Percentiles rank a stretch among this genome's conserved stretches.
These are phyloP conservation scores for Hydroisotoma schaefferi DNA, from an alignment of 2,888 invertebrate genomes.

Conservation along the genomic window DNA sequence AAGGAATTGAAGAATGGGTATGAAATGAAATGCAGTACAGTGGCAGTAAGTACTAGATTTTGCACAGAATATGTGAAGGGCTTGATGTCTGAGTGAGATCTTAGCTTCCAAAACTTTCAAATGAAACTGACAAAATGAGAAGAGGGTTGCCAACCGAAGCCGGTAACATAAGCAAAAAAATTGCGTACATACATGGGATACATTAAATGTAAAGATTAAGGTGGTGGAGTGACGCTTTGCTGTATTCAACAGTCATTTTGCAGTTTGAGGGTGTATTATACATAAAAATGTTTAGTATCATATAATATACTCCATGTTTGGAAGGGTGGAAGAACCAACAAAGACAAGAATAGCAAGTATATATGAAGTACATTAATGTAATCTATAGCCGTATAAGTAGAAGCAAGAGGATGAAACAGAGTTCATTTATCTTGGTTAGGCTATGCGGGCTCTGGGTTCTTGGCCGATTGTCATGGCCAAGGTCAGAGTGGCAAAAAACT, in stretches of 20 bases:
- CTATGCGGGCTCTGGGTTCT: conserved; percentile 6
- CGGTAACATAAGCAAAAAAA: conserved; percentile 13
- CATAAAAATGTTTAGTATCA: not conserved
- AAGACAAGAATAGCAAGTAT: not conserved
- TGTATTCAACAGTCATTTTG: too few relatives aligned
- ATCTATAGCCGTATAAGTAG: not conserved
- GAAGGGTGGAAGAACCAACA: not conserved
- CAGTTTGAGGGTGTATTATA: too few relatives aligned
- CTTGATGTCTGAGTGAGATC: conserved; percentile 9
- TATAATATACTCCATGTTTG: not conserved
- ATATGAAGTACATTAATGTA: not conserved
- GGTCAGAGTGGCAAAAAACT: conserved; percentile 14
- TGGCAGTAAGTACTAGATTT: too few relatives aligned
- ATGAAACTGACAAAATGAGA: conserved; percentile 9
- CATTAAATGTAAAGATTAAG: too few relatives aligned
- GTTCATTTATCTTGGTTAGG: not conserved
- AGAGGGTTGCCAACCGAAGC: conserved; percentile 5
- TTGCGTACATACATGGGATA: not conserved
- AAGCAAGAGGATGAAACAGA: not conserved
- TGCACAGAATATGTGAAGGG: too few relatives aligned
- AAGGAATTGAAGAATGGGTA: not conserved
- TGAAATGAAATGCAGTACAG: too few relatives aligned
- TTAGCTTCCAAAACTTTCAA: not conserved
- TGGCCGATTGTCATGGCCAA: conserved; percentile 16
- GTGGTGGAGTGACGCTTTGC: not conserved